Evolutionary conservation across 2,888 invertebrate species (phyloP), one percentile per base, ranked within the genome.

Genomic region (Plagiodera versicolora): DNA sequence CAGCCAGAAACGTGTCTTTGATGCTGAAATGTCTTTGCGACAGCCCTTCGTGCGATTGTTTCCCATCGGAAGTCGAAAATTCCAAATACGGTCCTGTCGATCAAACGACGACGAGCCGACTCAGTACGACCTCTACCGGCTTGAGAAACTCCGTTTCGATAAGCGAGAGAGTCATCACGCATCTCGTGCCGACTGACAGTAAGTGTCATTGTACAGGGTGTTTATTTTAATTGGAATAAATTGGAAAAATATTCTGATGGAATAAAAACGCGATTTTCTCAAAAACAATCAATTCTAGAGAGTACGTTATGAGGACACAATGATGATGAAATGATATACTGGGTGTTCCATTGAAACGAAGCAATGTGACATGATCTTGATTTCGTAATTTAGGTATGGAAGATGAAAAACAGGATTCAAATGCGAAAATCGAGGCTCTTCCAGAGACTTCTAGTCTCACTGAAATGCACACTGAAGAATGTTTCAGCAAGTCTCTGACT

Each of bases 11-110:
- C 3, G 17, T 58, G 18, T 60, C 56, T 2, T 8, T 60, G 8
- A 16, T 60, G 16, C 16, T 53, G 10, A 30, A 11, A 6, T 63
- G 63, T 49, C n/a, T 20, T 17, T 63, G 63, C 44, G 45, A 54
- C 45, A 19, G n/a, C n/a, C 14, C 47, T 32, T 46, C 53, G 0
- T 63, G 63, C 44, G 56, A 63, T 16, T 63, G 63, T 19, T 1
- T 19, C 20, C 9, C 39, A 17, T 24, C 10, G 8, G 30, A 17
- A n/a, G n/a, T 4, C 28, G 16, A 28, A 18, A 5, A 39, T 14
- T 10, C 8, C 18, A 51, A 58, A 39, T 1, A 39, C 10, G 14
- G 1, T 1, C 14, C 14, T 10, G 14, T 39, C 39, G 1, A 14
- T 8, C 39, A 8, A 39, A 6, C 8, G n/a, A n/a, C n/a, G n/a